These are phyloP conservation scores for Acanthococcus lagerstroemiae DNA, from an alignment of 2,888 invertebrate species.

Conservation along the genomic window DNA sequence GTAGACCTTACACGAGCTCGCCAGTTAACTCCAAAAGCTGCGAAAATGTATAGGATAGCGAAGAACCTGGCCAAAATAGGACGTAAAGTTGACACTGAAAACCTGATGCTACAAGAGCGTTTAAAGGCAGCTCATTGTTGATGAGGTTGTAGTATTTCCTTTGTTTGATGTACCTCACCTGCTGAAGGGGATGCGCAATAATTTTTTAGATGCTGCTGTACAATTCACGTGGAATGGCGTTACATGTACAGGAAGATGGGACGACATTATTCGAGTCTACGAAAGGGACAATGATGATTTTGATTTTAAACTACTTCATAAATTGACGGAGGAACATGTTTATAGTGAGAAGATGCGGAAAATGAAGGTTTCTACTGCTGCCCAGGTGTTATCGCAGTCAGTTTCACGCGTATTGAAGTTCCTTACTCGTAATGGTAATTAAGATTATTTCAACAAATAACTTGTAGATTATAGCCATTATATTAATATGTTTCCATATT, in stretches of 20 bases:
- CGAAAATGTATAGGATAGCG: background rate
- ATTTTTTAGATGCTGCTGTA: background rate
- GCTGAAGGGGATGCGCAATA: background rate
- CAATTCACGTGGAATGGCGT: background rate
- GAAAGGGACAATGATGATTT: background rate
- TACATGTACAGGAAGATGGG: background rate
- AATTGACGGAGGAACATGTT: conserved; percentile 10
- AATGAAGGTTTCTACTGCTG: conserved; percentile 7
- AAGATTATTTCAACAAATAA: no score
- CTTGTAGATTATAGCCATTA: no score
- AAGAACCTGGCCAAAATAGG: background rate
- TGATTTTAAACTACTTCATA: background rate
- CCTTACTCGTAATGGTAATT: no score
- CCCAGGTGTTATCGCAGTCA: conserved; percentile 8
- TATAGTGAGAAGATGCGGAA: background rate
- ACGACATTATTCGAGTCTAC: background rate
- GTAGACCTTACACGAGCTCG: background rate
- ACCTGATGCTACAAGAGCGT: background rate
- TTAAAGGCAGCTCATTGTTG: background rate
- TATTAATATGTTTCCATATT: background rate
- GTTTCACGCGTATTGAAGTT: no score
- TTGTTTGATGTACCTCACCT: conserved; percentile 8
- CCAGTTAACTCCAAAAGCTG: background rate
- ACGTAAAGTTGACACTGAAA: background rate
- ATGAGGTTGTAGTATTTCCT: conserved; percentile 1